Base-by-base conservation (phyloP, 1,140 invertebrate genomes). In the Caenorhabditis brenneri region DNA sequence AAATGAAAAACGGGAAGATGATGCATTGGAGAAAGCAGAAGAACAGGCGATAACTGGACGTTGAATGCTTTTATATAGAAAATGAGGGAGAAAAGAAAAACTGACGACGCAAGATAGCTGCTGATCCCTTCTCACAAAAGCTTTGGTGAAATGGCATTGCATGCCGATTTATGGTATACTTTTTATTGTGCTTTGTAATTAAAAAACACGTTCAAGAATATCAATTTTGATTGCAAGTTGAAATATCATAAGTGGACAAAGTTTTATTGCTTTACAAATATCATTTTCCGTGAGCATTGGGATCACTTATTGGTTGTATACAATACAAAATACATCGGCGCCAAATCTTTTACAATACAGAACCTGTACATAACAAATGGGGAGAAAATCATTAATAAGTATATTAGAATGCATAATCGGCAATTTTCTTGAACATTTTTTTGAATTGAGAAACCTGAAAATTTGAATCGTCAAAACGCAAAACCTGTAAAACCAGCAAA, bases 401-500 rank as follows among this genome's bases (percentile, higher is more conserved):
- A 80, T 80, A 79, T 88, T 84, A 88, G 82, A 86, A 90, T 6
- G 89, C 86, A 83, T 91, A 90, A 58, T 87, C 89, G 39, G 82
- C 78, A 51, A 90, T 53, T 65, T 91, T 90, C 74, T 87, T 86
- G 82, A 91, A 90, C 89, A 91, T 90, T 78, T 90, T 90, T 69
- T 91, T 90, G 81, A 90, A 90, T 82, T 90, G 89, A 24, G 87
- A 89, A 16, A 90, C 82, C 82, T 83, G 51, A 79, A 79, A 74
- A 33, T 19, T 36, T 55, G 33, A 1, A 55, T n/a, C n/a, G n/a
- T n/a, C n/a, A n/a, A n/a, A n/a, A n/a, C n/a, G n/a, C n/a, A n/a
- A n/a, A n/a, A n/a, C n/a, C n/a, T n/a, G n/a, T n/a, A n/a, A n/a
- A n/a, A n/a, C n/a, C n/a, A n/a, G n/a, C n/a, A n/a, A n/a, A n/a